Conservation (phyloP, 2,888 invertebrate species). For the Euzophera pinguis region DNA sequence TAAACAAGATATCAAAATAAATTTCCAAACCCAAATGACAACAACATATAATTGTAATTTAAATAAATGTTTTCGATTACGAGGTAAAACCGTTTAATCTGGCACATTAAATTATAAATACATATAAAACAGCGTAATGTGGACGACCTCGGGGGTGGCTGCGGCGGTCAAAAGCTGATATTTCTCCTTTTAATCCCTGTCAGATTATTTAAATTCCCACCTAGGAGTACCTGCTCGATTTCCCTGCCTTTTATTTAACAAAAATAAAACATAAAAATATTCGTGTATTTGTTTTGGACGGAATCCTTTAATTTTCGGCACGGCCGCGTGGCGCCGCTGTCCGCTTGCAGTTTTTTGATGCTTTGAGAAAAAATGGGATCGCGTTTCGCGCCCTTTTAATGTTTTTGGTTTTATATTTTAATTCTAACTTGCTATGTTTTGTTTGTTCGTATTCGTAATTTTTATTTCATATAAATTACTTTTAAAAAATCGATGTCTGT, state of each 20-base stretch:
- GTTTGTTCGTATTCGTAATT: too few relatives aligned
- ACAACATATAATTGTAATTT: neutral
- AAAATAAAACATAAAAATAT: constrained; percentile 79
- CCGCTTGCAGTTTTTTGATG: constrained; percentile 56
- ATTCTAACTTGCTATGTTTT: constrained; percentile 12
- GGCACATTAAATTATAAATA: constrained; percentile 62
- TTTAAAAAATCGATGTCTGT: too few relatives aligned
- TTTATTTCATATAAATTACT: constrained; percentile 23
- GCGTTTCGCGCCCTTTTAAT: constrained; percentile 45
- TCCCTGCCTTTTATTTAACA: constrained; percentile 65
- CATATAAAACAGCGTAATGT: constrained; percentile 62
- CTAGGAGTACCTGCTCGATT: constrained; percentile 63
- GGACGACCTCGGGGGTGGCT: constrained; percentile 54
- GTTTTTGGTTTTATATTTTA: constrained; percentile 34
- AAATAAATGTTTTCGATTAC: neutral
- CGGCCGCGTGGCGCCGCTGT: constrained; percentile 63
- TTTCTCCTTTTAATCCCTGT: constrained; percentile 78
- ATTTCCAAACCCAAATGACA: constrained; percentile 19
- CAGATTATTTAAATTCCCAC: constrained; percentile 81
- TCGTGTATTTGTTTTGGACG: constrained; percentile 77
- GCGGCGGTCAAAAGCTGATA: constrained; percentile 77
- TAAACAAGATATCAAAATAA: neutral
- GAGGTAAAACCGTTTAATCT: constrained; percentile 25
- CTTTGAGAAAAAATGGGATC: constrained; percentile 63
- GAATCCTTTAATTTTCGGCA: constrained; percentile 78